Evolutionary conservation across 2,113 vertebrate species (phyloP), one percentile per base, ranked within the genome.

Genomic region (Pithys albifrons): DNA sequence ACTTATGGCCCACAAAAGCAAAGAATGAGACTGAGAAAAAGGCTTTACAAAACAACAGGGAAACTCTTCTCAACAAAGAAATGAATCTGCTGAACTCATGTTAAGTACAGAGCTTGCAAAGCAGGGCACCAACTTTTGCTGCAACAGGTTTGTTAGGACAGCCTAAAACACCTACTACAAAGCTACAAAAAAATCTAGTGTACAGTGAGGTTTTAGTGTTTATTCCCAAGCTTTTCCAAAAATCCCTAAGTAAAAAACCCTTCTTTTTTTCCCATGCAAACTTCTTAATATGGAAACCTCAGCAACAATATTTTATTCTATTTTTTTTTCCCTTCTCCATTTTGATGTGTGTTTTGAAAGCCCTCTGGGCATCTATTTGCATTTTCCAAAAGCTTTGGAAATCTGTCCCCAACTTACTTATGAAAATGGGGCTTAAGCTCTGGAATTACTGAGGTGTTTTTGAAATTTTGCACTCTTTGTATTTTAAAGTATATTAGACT

Each of bases 301-400:
- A 93, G 52, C 64, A 91, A 69, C 35, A 89, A 69, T 55, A 74
- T n/a, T 79, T 94, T 77, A 52, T 74, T 94, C 70, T 81, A 5
- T 5, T 12, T 12, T 85, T 85, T 55, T 84, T 67, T 48, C 61
- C 5, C 25, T 73, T 67, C 35, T 71, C 64, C 67, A 95, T 91
- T 94, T 96, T 88, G 76, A 91, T 71, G 77, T 62, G 66, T 82
- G 88, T 88, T 90, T 95, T 67, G 51, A 90, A 96, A 93, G 75
- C 57, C 91, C 76, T 82, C 41, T 31, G 81, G 96, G 89, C 84
- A 72, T 69, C 48, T 78, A 93, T 92, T 95, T 96, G 84, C 91
- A 96, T 95, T 74, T 93, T 95, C 80, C 72, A 87, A 93, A 89
- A 85, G 52, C 86, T 85, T 75, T 85, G 86, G 87, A 85, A 93